Evolutionary conservation across 2,113 vertebrate species (phyloP).

Genomic region (Podocnemis expansa): DNA sequence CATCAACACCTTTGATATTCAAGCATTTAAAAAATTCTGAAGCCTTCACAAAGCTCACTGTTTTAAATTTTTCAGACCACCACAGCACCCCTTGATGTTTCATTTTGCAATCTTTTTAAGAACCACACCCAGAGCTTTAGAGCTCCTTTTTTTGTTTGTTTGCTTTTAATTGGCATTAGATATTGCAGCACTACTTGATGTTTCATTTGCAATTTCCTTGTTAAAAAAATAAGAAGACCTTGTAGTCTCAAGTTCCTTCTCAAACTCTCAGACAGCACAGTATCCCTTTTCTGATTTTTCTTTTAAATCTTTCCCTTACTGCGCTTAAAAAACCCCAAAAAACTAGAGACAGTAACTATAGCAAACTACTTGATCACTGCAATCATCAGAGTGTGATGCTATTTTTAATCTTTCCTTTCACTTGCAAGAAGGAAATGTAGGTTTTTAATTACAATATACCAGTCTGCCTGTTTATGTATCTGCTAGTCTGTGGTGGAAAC

Average conservation of each 20-base stretch:
- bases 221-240: not conserved
- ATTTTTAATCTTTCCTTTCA: not conserved
- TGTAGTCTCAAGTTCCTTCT: not conserved
- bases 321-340: not conserved
- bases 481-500: not conserved
- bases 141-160: not conserved
- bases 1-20: not conserved
- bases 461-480: not conserved
- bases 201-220: not conserved
- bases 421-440: not conserved
- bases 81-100: not conserved
- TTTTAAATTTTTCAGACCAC: not conserved
- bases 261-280: not conserved
- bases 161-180: not conserved
- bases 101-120: not conserved
- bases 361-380: conserved; percentile 6
- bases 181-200: not conserved
- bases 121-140: not conserved
- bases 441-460: not conserved
- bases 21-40: not conserved
- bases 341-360: not conserved
- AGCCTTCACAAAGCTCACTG: not conserved
- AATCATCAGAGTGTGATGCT: conserved; percentile 8
- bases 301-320: not conserved
- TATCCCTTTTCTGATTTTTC: not conserved